Evolutionary conservation across 2,797 vertebrate genomes (phyloP).

Genomic region (Danio kyathit): DNA sequence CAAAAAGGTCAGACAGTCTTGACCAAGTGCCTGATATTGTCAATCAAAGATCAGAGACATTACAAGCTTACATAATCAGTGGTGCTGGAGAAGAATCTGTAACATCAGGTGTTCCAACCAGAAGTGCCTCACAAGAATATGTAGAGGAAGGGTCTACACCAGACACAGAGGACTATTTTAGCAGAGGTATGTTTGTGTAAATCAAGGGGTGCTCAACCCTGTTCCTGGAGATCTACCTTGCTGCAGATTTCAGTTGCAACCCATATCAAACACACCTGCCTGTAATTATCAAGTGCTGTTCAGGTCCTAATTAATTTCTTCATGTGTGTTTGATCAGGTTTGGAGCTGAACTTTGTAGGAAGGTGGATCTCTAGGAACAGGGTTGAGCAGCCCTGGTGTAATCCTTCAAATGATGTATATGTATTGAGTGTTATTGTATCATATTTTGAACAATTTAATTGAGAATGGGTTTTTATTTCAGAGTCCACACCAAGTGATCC

Average conservation of each 20-base stretch:
- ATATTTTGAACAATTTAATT: not conserved
- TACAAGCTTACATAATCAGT: conserved; percentile 85
- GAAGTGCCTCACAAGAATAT: conserved; percentile 94
- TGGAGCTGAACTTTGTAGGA: too few relatives aligned
- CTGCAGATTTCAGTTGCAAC: too few relatives aligned
- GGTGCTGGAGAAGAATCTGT: conserved; percentile 85
- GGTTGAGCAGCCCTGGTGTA: not conserved
- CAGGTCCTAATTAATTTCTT: too few relatives aligned
- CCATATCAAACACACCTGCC: too few relatives aligned
- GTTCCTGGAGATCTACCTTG: too few relatives aligned
- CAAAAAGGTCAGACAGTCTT: conserved; percentile 77
- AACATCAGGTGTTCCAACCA: conserved; percentile 92
- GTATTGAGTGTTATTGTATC: not conserved
- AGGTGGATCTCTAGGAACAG: too few relatives aligned
- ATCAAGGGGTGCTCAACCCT: too few relatives aligned
- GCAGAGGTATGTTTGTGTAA: conserved; percentile 85
- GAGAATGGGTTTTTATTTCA: conserved; percentile 62
- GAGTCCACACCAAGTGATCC: conserved; percentile 96
- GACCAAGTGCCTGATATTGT: conserved; percentile 90
- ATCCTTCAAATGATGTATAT: not conserved
- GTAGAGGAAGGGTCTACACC: conserved; percentile 84
- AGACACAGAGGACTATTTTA: conserved; percentile 86
- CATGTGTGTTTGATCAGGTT: too few relatives aligned
- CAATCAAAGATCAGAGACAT: conserved; percentile 75
- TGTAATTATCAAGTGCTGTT: too few relatives aligned